A percentile compares a stretch with the other conserved stretches of the same genome.
These are phyloP conservation scores for Cottoperca gobio DNA, from an alignment of 2,797 vertebrate species.

Conservation along the genomic window DNA sequence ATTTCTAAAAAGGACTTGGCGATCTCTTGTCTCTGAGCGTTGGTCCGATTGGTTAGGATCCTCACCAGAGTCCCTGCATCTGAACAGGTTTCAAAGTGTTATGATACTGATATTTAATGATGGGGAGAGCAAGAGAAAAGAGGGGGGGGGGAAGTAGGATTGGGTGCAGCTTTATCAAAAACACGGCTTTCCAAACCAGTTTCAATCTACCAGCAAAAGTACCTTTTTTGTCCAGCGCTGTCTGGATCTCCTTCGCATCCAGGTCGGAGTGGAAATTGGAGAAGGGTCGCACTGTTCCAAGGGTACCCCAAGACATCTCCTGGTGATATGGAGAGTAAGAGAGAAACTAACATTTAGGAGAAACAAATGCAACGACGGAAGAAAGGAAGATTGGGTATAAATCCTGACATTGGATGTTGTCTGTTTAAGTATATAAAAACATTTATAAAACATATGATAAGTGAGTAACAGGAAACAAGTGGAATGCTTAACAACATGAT, in stretches of 20 bases:
- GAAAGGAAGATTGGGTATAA: not conserved
- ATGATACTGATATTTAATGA: not conserved
- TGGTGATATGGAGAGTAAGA: conserved; percentile 6
- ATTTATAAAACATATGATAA: not conserved
- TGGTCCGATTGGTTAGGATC: conserved; percentile 80
- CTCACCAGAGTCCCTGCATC: conserved; percentile 72
- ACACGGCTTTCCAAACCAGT: not conserved
- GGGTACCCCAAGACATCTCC: conserved; percentile 81
- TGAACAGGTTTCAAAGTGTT: conserved; percentile 35
- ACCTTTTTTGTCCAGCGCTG: conserved; percentile 80
- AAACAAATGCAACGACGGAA: not conserved
- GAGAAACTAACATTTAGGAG: not conserved
- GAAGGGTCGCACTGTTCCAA: conserved; percentile 79
- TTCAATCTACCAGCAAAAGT: not conserved
- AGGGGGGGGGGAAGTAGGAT: not conserved
- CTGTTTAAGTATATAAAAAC: not conserved
- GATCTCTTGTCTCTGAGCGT: conserved; percentile 77
- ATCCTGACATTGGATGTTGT: not conserved
- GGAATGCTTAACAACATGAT: not conserved
- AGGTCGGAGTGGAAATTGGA: conserved; percentile 72
- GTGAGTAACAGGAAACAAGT: not conserved
- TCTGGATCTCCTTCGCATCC: conserved; percentile 63
- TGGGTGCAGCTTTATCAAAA: not conserved
- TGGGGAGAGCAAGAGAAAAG: not conserved
- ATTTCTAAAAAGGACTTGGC: conserved; percentile 53